Evolutionary conservation across 2,888 invertebrate species (phyloP), one percentile per base, ranked within the genome.

Genomic region (Parthenolecanium corni): DNA sequence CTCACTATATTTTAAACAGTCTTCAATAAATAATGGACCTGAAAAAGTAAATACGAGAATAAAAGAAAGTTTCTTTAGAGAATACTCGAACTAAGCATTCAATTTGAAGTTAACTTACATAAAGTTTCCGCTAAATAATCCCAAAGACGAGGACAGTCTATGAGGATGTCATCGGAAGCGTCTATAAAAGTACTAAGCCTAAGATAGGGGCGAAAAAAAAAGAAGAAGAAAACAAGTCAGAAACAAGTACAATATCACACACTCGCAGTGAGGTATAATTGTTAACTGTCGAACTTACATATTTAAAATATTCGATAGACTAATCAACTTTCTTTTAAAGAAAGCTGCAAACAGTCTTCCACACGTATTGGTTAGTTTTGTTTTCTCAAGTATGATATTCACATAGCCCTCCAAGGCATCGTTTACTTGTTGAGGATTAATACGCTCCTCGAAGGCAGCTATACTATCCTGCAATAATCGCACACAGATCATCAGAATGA

Each of bases 1-100:
- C 21, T 61, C 61, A 36, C 18, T 61, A 61, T 31, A 23, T 61
- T 49, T 18, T 61, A 51, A 51, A 51, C 61, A 61, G 61, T 61
- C 61, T 61, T 61, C 31, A 21, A 24, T 24, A 51, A 49, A 12
- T 51, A 51, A 36, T 21, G 47, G 40, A 61, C 23, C 51, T 61
- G 40, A 6, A 18, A 16, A 56, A 11, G 18, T 1, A 25, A n/a
- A 58, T 31, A 20, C 1, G 24, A 12, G 18, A 14, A 56, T 14
- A 18, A 11, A 21, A 31, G 11, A 11, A 31, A 40, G 21, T 11
- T 11, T 11, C 20, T 23, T 14, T 20, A 14, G 23, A 2, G 21
- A n/a, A 21, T 11, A 21, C 18, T 46, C 18, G n/a, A 11, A 46
- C 14, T 23, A 1, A 18, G 2, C 23, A 23, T 23, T 21, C 23